These are phyloP conservation scores for Herpetotheres cachinnans DNA, from an alignment of 2,113 vertebrate genomes.

Conservation along the genomic window DNA sequence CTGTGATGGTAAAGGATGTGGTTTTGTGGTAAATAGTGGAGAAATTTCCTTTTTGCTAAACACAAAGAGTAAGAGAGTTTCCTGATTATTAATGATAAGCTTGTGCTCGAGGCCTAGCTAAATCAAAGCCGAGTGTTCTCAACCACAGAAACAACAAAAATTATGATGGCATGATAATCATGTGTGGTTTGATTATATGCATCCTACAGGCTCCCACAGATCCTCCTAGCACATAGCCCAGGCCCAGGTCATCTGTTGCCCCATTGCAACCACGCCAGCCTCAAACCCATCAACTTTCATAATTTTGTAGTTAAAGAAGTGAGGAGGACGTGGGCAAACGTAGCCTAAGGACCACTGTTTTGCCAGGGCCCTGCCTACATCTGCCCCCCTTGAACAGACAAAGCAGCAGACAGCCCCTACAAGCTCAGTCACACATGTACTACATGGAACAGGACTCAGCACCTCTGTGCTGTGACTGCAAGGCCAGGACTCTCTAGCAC, in stretches of 20 bases:
- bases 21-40: not conserved
- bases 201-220: not conserved
- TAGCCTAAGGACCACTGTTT: not conserved
- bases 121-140: slow-evolving; percentile 3
- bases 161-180: not conserved
- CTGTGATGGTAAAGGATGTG: not conserved
- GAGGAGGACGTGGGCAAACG: not conserved
- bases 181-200: not conserved
- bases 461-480: not conserved
- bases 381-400: not conserved
- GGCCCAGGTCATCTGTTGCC: not conserved
- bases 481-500: not conserved
- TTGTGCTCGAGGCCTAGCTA: not conserved
- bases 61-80: not conserved
- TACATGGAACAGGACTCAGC: not conserved
- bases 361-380: not conserved
- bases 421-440: fast-evolving
- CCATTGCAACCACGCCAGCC: not conserved
- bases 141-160: slow-evolving; percentile 9
- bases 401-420: not conserved
- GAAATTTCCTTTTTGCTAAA: slow-evolving; percentile 17
- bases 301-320: not conserved
- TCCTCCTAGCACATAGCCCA: not conserved
- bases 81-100: slow-evolving; percentile 4
- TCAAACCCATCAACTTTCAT: not conserved